Evolutionary conservation across 2,113 vertebrate genomes (phyloP), one percentile per base, ranked within the genome.

Genomic region (Neodon shergylaensis): DNA sequence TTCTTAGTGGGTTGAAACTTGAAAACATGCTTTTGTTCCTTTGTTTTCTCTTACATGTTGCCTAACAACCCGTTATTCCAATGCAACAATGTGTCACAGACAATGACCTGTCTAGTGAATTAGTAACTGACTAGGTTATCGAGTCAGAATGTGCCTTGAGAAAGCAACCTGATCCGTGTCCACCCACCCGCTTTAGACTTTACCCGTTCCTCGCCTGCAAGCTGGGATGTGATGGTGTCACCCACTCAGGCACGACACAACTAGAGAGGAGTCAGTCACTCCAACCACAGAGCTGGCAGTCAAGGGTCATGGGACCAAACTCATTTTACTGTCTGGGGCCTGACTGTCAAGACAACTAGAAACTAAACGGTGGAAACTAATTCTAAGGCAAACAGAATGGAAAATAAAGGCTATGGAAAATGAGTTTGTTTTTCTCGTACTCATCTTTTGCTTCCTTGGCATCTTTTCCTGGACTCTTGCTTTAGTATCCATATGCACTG

Each of bases 41-140:
- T 78, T 77, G 9, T 82, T 92, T 61, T 76, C 39, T 79, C 54
- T 44, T 28, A 77, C 49, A 7, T 10, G 1, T 28, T 10, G 24
- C 58, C 24, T 52, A 5, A 54, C 31, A 31, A 24, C 11, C 10
- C 33, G 0, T 89, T 72, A 44, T 74, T 31, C 49, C 58, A 73
- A 87, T 17, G 42, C n/a, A 54, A 47, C 74, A 70, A 19, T 65
- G 54, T 44, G 44, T 90, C 61, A 36, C 49, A 19, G 70, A n/a
- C 54, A 78, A 83, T 14, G 54, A 61, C 70, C 26, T 13, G 74
- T 52, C 90, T 90, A 76, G 49, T 88, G 42, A 94, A 73, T 93
- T 61, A 91, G 36, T 92, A 96, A 96, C 85, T 54, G 12, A 52
- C 49, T 85, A 49, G 52, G n/a, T 16, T 52, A 93, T 92, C 92